Base-by-base conservation (phyloP, 1,140 invertebrate genomes). In the Polypedilum pembai region DNA sequence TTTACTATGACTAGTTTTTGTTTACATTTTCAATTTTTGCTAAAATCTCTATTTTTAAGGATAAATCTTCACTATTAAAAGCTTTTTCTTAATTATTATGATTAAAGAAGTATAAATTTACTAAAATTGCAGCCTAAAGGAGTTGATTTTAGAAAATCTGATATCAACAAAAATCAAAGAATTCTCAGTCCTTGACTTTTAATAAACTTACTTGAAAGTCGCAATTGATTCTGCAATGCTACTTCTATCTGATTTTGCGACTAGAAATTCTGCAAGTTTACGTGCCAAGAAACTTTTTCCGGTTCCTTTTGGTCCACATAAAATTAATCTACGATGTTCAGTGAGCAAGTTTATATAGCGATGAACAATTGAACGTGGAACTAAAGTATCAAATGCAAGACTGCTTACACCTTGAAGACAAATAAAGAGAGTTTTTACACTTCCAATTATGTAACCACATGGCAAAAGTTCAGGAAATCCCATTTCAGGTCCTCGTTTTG, bases 281-380 rank as follows among this genome's bases (percentile, higher is more conserved):
- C 90, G 89, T n/a, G 92, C 93, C 63, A 94, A 82, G 79, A 93
- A 93, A 4, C 92, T 92, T 79, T 95, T 95, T 8, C 94, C 94
- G 7, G 92, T 94, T 7, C 93, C 94, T 78, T 90, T 92, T 1
- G 92, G 91, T 2, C 94, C 94, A 83, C 91, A 94, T 0, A 96
- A 80, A 74, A 95, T 92, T 8, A 96, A 88, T 66, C 93, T 83
- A 45, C 91, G 82, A 80, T 94, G 91, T 78, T 94, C 92, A 7
- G 88, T 86, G 21, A 95, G 79, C 17, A 93, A 83, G 1, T 89
- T 85, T 20, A 86, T 83, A 15, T 85, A 80, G 78, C 92, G 86
- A 79, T 94, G 91, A 15, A 94, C 86, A 63, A 94, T 92, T 1
- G 90, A 89, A 80, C 92, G 91, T 8, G 94, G 93, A 77, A 95